Evolutionary conservation across 2,888 invertebrate species (phyloP).

Genomic region (Chrysotoxum bicinctum): DNA sequence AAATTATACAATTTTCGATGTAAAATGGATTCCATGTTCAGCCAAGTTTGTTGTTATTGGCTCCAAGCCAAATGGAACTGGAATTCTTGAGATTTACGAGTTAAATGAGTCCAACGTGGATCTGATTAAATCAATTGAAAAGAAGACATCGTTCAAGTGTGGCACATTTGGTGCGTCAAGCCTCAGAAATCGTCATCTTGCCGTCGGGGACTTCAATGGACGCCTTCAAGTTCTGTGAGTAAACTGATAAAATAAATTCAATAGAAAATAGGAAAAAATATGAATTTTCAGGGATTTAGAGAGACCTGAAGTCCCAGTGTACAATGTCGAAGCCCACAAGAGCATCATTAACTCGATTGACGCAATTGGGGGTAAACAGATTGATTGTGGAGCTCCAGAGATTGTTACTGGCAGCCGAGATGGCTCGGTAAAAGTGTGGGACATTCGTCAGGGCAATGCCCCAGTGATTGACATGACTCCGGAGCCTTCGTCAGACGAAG

Average conservation of each 20-base stretch:
- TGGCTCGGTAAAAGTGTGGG: conserved; percentile 98
- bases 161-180: conserved; percentile 95
- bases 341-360: conserved; percentile 96
- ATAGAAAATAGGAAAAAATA: neutral
- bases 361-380: conserved; percentile 91
- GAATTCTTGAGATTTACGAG: conserved; percentile 91
- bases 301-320: conserved; percentile 87
- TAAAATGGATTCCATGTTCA: conserved; percentile 97
- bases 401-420: conserved; percentile 96
- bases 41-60: conserved; percentile 96
- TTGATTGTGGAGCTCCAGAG: conserved; percentile 96
- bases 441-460: conserved; percentile 92
- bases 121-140: conserved; percentile 88
- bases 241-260: neutral
- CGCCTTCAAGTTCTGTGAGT: conserved; percentile 91
- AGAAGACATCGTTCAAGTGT: conserved; percentile 94
- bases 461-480: conserved; percentile 92
- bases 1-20: conserved; percentile 93
- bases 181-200: conserved; percentile 90
- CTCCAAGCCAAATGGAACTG: conserved; percentile 91
- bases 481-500: conserved; percentile 80
- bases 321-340: conserved; percentile 88
- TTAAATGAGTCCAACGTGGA: conserved; percentile 88
- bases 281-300: conserved; percentile 88
- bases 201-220: conserved; percentile 95